Base-by-base conservation (phyloP, 2,888 invertebrate genomes). In the Pseudolycoriella hygida region DNA sequence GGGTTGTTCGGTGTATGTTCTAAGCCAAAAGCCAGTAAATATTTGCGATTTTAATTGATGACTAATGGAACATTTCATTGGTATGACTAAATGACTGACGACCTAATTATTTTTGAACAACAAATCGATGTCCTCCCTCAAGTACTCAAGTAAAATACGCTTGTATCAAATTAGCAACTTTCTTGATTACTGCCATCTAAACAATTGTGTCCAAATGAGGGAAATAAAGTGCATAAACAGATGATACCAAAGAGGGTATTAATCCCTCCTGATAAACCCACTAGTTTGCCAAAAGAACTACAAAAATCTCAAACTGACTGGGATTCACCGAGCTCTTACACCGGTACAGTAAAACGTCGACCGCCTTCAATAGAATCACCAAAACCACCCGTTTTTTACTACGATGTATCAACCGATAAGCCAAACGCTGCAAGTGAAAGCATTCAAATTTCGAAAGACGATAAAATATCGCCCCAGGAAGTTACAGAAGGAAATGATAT, bases 281-380 rank as follows among this genome's bases (percentile, higher is more conserved):
- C 42, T 14, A 30, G 42, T 42, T 31, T 17, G 32, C 43, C 42
- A 25, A 32, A 31, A 32, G 17, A 17, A 31, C 37, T 25, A 31
- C 42, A 46, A 38, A 25, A 37, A 43, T 20, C 15, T 54, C 62
- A 60, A 51, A 57, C 76, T 50, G 81, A 81, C 58, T 82, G 80
- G 80, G 80, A 81, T 59, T 77, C 76, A 18, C 77, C 80, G 32
- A 80, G 79, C 18, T 67, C 73, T 25, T 72, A 72, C 57, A 82
- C 80, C 1, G 80, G 80, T 12, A 82, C 81, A 2, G 79, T 81
- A 3, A 80, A 79, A 57, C 67, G 79, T 51, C 68, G 80, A 51
- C 73, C 76, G 45, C 67, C 70, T 25, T 76, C 77, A 1, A 67
- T 70, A 17, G 44, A 44, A 44, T 14, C 17, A 10, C 8, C 38